These are phyloP conservation scores for Stenodema calcarata DNA, from an alignment of 2,888 invertebrate species.

Conservation along the genomic window DNA sequence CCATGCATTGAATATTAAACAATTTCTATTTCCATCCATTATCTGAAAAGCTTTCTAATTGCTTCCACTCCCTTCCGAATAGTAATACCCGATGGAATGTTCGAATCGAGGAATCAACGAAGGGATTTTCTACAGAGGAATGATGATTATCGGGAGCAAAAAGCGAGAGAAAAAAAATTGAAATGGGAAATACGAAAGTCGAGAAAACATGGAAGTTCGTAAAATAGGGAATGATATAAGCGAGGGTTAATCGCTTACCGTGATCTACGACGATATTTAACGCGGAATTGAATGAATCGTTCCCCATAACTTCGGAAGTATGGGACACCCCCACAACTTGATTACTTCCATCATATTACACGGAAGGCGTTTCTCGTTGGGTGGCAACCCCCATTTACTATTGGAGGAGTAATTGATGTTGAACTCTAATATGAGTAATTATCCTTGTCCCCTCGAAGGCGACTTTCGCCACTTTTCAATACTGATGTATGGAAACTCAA, in stretches of 20 bases:
- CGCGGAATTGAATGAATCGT: neutral
- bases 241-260: slow-evolving; percentile 6
- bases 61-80: neutral
- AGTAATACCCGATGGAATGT: neutral
- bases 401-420: neutral
- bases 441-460: neutral
- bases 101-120: neutral
- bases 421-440: neutral
- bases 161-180: neutral
- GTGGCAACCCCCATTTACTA: neutral
- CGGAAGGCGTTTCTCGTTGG: neutral
- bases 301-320: neutral
- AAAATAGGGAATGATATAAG: neutral
- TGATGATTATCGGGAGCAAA: neutral
- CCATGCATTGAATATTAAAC: neutral
- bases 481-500: neutral
- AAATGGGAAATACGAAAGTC: neutral
- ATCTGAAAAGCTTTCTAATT: neutral
- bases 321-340: neutral
- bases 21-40: neutral
- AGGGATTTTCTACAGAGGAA: neutral
- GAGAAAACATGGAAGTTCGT: neutral
- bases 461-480: neutral
- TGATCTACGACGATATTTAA: slow-evolving; percentile 2
- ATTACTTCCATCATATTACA: slow-evolving; percentile 7